A percentile compares a stretch with the other conserved stretches of the same genome.
Evolutionary conservation across 1,140 invertebrate species (phyloP).

Genomic region (Philopotamus ludificatus): DNA sequence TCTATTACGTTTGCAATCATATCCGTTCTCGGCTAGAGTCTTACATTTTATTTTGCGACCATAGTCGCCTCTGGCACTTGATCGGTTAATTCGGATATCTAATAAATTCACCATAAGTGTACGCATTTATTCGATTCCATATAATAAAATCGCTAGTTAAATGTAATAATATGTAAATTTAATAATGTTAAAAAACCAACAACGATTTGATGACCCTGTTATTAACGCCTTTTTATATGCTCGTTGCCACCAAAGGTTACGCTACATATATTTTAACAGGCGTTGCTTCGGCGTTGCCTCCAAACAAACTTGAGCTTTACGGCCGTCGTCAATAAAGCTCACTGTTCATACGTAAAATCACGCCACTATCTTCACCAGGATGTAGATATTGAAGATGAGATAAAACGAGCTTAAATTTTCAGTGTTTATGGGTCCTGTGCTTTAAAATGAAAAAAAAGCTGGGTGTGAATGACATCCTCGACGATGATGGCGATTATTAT

Average conservation of each 20-base stretch:
- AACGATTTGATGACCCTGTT: neutral
- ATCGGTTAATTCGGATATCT: too few relatives aligned
- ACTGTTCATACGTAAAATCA: neutral
- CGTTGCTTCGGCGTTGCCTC: neutral
- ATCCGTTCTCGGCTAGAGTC: too few relatives aligned
- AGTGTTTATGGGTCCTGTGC: neutral
- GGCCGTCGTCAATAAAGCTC: neutral
- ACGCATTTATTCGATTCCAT: too few relatives aligned
- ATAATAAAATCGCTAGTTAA: too few relatives aligned
- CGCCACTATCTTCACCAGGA: neutral
- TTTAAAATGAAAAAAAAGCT: neutral
- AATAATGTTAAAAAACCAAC: too few relatives aligned
- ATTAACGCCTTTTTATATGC: neutral
- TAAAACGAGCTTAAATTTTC: slow-evolving; percentile 5
- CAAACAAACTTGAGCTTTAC: neutral
- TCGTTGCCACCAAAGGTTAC: slow-evolving; percentile 15
- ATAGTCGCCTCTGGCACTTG: too few relatives aligned
- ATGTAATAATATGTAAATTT: too few relatives aligned
- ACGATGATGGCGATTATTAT: neutral
- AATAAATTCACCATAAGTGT: too few relatives aligned
- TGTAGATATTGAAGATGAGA: slow-evolving; percentile 12
- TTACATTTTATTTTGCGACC: too few relatives aligned
- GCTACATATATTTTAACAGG: slow-evolving; percentile 11
- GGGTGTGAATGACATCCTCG: neutral
- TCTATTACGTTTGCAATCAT: too few relatives aligned